Evolutionary conservation across 2,113 vertebrate species (phyloP).

Genomic region (Asarcornis scutulata): DNA sequence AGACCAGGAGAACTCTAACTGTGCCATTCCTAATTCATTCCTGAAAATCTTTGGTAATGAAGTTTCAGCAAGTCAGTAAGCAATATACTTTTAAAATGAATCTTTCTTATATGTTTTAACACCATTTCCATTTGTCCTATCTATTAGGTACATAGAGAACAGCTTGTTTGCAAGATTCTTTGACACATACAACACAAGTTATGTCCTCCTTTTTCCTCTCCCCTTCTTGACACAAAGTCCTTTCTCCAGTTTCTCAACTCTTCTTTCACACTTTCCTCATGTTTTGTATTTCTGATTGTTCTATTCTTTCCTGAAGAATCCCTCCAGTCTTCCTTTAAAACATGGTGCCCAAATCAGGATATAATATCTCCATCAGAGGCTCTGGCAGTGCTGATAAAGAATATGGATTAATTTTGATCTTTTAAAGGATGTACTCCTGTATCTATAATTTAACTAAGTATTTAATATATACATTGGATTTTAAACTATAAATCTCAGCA

Average conservation of each 20-base stretch:
- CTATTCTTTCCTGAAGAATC: neutral
- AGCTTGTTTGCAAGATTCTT: neutral
- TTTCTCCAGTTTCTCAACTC: neutral
- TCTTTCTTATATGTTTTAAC: neutral
- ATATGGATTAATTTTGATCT: neutral
- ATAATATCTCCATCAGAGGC: neutral
- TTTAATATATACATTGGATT: neutral
- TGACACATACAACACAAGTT: neutral
- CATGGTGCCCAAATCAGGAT: neutral
- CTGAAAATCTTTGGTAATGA: no score
- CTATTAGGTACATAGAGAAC: neutral
- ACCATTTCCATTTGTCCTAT: neutral
- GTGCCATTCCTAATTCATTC: neutral
- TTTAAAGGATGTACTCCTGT: neutral
- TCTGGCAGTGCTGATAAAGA: neutral
- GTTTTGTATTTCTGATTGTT: neutral
- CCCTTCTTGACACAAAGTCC: no score
- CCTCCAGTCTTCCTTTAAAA: neutral
- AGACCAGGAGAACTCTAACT: neutral
- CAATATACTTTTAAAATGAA: neutral
- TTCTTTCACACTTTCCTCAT: neutral
- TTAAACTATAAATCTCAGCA: neutral
- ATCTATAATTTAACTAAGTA: neutral
- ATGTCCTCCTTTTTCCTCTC: neutral
- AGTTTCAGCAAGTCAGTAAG: neutral